These are phyloP conservation scores for Holcopasites calliopsidis DNA, from an alignment of 1,140 invertebrate species.

Conservation along the genomic window DNA sequence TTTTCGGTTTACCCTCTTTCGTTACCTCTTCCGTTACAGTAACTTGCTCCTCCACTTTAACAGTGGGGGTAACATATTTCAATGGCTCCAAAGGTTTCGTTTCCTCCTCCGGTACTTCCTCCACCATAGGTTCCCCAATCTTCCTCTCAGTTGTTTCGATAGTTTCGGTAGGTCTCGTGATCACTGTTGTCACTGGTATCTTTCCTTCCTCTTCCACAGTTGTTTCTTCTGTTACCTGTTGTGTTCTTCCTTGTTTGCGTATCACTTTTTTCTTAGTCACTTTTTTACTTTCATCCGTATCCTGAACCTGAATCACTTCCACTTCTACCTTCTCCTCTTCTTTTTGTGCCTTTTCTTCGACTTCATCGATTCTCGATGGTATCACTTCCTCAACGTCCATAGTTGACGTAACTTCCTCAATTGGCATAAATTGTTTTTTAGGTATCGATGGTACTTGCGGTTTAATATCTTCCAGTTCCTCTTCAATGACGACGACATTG, in stretches of 20 bases:
- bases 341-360: slow-evolving; percentile 35
- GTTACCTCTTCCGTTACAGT: slow-evolving; percentile 69
- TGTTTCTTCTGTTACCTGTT: slow-evolving; percentile 68
- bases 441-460: slow-evolving; percentile 69
- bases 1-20: slow-evolving; percentile 73
- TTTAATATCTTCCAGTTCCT: slow-evolving; percentile 73
- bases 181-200: slow-evolving; percentile 57
- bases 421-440: slow-evolving; percentile 74
- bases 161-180: slow-evolving; percentile 17
- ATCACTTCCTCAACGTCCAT: slow-evolving; percentile 57
- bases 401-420: slow-evolving; percentile 71
- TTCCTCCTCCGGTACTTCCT: slow-evolving; percentile 58
- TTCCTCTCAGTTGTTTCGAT: slow-evolving; percentile 12
- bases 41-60: slow-evolving; percentile 67
- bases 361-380: slow-evolving; percentile 54
- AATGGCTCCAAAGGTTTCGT: neutral
- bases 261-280: slow-evolving; percentile 71
- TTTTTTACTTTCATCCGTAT: slow-evolving; percentile 2
- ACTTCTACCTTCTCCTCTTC: slow-evolving; percentile 59
- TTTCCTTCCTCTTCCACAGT: slow-evolving; percentile 69
- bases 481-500: slow-evolving; percentile 74
- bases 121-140: slow-evolving; percentile 41
- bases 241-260: slow-evolving; percentile 66
- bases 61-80: slow-evolving; percentile 42
- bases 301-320: neutral